Evolutionary conservation across 2,888 invertebrate genomes (phyloP), one percentile per base, ranked within the genome.

Genomic region (Euproctis similis): DNA sequence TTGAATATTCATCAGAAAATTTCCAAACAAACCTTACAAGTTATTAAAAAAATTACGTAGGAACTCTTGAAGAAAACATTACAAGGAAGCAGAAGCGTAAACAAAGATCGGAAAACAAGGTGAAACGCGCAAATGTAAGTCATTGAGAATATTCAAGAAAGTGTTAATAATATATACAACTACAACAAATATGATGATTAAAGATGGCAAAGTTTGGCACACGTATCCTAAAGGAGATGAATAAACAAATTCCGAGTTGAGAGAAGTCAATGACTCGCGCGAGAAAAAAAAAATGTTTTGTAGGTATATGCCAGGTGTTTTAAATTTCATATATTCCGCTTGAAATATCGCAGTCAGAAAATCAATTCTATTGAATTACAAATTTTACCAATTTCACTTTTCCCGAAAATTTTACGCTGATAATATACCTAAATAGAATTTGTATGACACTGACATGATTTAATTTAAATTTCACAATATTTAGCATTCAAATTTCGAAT

Each of bases 231-330:
- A 30, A 44, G 43, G 42, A 43, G 57, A 62, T 77, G 75, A 75
- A 65, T 73, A 70, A 75, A 76, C 74, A 73, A 43, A 63, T 63
- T 71, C 8, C 65, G 41, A 46, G 43, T 33, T 45, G n/a, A n/a
- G n/a, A 40, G 53, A 55, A 66, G 78, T 78, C 78, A 77, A 62
- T 74, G 80, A 78, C 76, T 71, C 56, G 46, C 39, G 46, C 38
- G 54, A 40, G 46, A 39, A 59, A 57, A 59, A 62, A 61, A 50
- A 52, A 39, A n/a, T 62, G 59, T 50, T 51, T 30, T 27, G 50
- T 50, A 59, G 55, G n/a, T n/a, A n/a, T n/a, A n/a, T n/a, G 63
- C 35, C 39, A 36, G 34, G 26, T 37, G 31, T 20, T 30, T 42
- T 8, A 7, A 34, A 36, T 41, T 41, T 36, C 12, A 31, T 31